phyloP scores from a whole-genome alignment of 2,888 invertebrate genomes.

The Chloroclystis v-ata region DNA sequence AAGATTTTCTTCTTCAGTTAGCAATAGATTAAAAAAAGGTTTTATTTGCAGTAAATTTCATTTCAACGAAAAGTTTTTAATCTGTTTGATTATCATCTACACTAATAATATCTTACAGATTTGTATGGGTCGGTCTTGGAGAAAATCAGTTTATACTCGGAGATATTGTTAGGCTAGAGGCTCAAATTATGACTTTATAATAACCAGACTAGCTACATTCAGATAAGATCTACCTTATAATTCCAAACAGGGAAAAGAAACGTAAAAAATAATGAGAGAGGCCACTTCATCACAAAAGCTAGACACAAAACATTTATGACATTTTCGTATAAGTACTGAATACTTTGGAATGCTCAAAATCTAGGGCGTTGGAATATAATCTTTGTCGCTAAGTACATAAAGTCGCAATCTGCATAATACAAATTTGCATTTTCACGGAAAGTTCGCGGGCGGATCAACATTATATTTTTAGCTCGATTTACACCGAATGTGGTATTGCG shows the following conservation, averaged over 20 bases:
- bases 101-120: no score
- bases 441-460: slow-evolving; percentile 26
- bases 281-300: slow-evolving; percentile 38
- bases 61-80: no score
- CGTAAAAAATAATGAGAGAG: slow-evolving; percentile 44
- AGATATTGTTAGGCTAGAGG: no score
- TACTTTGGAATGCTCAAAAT: slow-evolving; percentile 33
- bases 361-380: slow-evolving; percentile 22
- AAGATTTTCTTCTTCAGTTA: no score
- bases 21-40: background rate
- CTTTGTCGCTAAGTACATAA: slow-evolving; percentile 20
- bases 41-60: background rate
- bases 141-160: no score
- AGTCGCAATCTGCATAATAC: slow-evolving; percentile 26
- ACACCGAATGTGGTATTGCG: slow-evolving; percentile 2
- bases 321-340: slow-evolving; percentile 41
- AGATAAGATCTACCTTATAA: slow-evolving; percentile 23
- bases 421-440: slow-evolving; percentile 27
- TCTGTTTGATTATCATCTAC: no score
- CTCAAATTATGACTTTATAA: no score
- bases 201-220: no score
- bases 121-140: no score
- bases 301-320: slow-evolving; percentile 43
- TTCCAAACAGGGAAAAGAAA: slow-evolving; percentile 34
- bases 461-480: slow-evolving; percentile 15